These are phyloP conservation scores for Clistopyga incitator DNA, from an alignment of 2,888 invertebrate genomes.

Conservation along the genomic window DNA sequence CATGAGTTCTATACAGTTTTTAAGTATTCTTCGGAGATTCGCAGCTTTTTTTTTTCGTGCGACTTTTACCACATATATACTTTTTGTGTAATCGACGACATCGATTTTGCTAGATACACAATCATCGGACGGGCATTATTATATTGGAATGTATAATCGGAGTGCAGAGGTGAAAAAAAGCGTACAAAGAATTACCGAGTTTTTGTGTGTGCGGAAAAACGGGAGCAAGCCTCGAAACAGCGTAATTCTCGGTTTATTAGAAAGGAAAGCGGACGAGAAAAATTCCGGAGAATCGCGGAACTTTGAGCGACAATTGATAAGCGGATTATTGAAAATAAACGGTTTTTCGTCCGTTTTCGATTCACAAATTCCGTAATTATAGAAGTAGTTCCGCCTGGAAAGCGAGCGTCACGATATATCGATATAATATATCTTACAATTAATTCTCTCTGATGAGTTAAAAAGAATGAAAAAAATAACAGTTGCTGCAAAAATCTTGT, in stretches of 20 bases:
- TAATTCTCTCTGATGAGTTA: slow-evolving; percentile 13
- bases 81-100: slow-evolving; percentile 15
- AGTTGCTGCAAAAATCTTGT: slow-evolving; percentile 6
- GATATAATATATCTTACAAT: slow-evolving; percentile 21
- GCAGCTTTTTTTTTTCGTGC: slow-evolving; percentile 9
- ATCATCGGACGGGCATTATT: slow-evolving; percentile 31
- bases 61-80: background rate
- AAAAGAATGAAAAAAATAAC: background rate
- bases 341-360: slow-evolving; percentile 11
- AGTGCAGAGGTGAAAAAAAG: slow-evolving; percentile 16
- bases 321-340: background rate
- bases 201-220: background rate
- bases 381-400: slow-evolving; percentile 61
- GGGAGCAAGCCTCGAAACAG: background rate
- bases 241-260: slow-evolving; percentile 14
- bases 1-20: slow-evolving; percentile 63
- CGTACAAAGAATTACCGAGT: slow-evolving; percentile 1
- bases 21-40: slow-evolving; percentile 53
- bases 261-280: slow-evolving; percentile 8
- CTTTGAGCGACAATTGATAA: background rate
- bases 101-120: slow-evolving; percentile 27
- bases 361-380: slow-evolving; percentile 11
- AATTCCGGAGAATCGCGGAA: background rate
- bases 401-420: slow-evolving; percentile 59
- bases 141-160: slow-evolving; percentile 13